phyloP scores from a whole-genome alignment of 2,797 vertebrate species.

The Tapera naevia region DNA sequence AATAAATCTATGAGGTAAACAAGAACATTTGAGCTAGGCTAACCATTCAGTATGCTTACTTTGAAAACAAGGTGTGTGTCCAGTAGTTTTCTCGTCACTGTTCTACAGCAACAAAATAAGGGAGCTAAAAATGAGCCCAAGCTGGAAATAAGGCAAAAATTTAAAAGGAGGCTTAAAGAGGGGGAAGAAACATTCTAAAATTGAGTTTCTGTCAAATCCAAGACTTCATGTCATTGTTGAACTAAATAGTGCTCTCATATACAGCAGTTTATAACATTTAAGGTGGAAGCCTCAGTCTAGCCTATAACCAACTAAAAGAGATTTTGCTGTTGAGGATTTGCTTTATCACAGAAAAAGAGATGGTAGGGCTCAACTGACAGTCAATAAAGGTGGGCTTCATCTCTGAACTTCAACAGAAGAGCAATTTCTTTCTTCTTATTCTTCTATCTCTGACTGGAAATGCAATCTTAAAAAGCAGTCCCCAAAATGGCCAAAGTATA shows the following conservation, averaged over 20 bases:
- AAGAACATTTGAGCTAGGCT: neutral
- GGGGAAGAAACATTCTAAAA: neutral
- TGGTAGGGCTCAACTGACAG: neutral
- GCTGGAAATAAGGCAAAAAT: neutral
- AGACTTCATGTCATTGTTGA: neutral
- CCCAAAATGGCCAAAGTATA: neutral
- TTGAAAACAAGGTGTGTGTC: neutral
- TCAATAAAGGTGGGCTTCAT: neutral
- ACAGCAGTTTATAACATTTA: neutral
- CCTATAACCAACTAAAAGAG: neutral
- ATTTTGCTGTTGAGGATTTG: neutral
- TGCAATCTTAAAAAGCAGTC: neutral
- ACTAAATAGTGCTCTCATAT: neutral
- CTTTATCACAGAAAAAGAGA: neutral
- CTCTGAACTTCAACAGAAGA: neutral
- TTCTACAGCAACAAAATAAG: neutral
- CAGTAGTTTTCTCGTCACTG: neutral
- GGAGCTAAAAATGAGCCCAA: neutral
- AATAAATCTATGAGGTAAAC: constrained; percentile 1
- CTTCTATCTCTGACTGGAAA: neutral
- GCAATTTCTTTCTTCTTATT: neutral
- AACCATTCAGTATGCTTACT: neutral
- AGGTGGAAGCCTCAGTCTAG: neutral
- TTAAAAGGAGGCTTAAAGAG: neutral
- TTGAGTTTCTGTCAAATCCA: neutral